Evolutionary conservation across 2,113 vertebrate species (phyloP), one percentile per base, ranked within the genome.

Genomic region (Tupaia tana): DNA sequence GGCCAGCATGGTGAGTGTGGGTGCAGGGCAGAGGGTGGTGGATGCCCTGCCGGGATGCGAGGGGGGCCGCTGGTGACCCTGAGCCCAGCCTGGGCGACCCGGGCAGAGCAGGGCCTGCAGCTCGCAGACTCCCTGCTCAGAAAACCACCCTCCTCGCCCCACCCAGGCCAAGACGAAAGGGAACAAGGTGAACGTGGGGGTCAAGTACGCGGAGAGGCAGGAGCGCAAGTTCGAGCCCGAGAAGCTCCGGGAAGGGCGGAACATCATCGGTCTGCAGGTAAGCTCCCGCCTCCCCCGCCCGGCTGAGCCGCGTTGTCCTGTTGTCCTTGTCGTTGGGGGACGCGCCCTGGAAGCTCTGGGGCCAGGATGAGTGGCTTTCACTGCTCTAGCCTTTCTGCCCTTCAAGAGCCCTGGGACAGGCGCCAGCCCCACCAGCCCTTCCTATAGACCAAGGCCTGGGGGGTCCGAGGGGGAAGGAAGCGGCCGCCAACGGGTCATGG

Each of bases 191-290:
- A 98, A 99, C 9, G 15, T 99, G 0, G 99, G 99, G 2, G 99
- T 99, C 86, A 99, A 99, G 95, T 99, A 99, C 0, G 99, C 99
- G 0, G 99, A 99, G 97, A 99, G 99, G 95, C 99, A 99, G 66
- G 99, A 99, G 95, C 98, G 99, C 7, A 99, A 97, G 74, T 99
- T 99, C 85, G 98, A 99, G 52, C 99, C 99, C 0, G 99, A 99
- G 95, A 99, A 99, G 97, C 98, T 99, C 69, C 98, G 98, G 74
- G 99, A 99, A 97, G 99, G 99, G 75, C 98, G 99, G 63, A 99
- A 99, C 96, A 97, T 99, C 92, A 99, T 99, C 0, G 99, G 99
- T 12, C 98, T 99, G 34, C 99, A 99, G 99, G 99, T 99, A 79
- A 43, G 43, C 43, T 18, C 3, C 12, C 5, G 29, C 25, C 43